These are phyloP conservation scores for Stenoptilia bipunctidactyla DNA, from an alignment of 2,888 invertebrate species.

Conservation along the genomic window DNA sequence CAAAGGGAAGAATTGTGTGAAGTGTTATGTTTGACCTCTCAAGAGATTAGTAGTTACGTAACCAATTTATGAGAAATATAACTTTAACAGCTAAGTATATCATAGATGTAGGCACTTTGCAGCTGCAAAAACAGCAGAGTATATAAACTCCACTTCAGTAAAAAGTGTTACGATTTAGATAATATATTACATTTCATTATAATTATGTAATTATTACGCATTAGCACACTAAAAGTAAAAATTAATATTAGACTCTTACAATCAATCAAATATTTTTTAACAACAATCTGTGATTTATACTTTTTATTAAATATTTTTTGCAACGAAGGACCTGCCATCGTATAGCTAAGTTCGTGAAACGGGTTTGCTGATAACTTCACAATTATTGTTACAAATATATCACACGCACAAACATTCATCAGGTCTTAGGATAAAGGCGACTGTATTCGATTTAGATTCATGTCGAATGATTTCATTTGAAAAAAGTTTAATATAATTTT, in stretches of 20 bases:
- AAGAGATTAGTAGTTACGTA: too few species aligned
- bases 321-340: constrained; percentile 17
- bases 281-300: constrained; percentile 39
- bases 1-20: too few species aligned
- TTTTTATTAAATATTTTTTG: constrained; percentile 4
- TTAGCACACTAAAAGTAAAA: constrained; percentile 65
- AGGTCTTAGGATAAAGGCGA: too few species aligned
- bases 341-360: constrained; percentile 13
- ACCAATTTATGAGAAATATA: too few species aligned
- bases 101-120: constrained; percentile 20
- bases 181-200: constrained; percentile 62
- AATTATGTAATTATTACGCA: constrained; percentile 63
- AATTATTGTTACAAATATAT: constrained; percentile 22
- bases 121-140: too few species aligned
- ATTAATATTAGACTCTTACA: constrained; percentile 54
- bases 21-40: too few species aligned
- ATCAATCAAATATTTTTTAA: constrained; percentile 29
- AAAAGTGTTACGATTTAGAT: constrained; percentile 43
- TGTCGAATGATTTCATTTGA: too few species aligned
- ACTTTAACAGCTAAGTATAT: too few species aligned
- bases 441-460: too few species aligned
- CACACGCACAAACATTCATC: too few species aligned
- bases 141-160: too few species aligned
- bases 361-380: constrained; percentile 22
- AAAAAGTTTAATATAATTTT: too few species aligned